Evolutionary conservation across 2,113 vertebrate genomes (phyloP).

Genomic region (Entomyzon cyanotis): DNA sequence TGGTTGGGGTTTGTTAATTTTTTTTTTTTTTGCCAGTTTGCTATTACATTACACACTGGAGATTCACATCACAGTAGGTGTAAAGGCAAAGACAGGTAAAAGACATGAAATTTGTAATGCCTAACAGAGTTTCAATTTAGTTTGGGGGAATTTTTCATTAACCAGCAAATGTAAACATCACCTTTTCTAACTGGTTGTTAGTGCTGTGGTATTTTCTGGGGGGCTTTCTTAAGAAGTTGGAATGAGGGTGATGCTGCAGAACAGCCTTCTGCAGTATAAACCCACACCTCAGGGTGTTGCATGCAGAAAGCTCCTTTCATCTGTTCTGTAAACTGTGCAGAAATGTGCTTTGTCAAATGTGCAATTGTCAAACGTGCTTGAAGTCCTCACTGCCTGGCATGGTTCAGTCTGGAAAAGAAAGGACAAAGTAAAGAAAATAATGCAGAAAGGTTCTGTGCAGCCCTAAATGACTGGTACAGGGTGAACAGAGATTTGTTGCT

Average conservation of each 20-base stretch:
- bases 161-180: not conserved
- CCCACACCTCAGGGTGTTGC: not conserved
- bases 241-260: not conserved
- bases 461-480: not conserved
- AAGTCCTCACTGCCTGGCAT: not conserved
- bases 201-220: not conserved
- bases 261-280: not conserved
- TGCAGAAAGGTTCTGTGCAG: not conserved
- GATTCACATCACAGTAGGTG: not conserved
- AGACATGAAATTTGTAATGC: not conserved
- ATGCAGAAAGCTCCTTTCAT: not conserved
- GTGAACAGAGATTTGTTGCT: not conserved
- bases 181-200: not conserved
- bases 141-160: not conserved
- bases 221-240: not conserved
- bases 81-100: not conserved
- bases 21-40: not conserved
- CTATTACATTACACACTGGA: accelerated
- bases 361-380: not conserved
- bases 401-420: not conserved
- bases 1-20: accelerated
- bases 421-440: not conserved
- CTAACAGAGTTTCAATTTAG: not conserved
- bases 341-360: not conserved
- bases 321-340: not conserved